Evolutionary conservation across 2,113 vertebrate genomes (phyloP).

Genomic region (Lepus americanus): DNA sequence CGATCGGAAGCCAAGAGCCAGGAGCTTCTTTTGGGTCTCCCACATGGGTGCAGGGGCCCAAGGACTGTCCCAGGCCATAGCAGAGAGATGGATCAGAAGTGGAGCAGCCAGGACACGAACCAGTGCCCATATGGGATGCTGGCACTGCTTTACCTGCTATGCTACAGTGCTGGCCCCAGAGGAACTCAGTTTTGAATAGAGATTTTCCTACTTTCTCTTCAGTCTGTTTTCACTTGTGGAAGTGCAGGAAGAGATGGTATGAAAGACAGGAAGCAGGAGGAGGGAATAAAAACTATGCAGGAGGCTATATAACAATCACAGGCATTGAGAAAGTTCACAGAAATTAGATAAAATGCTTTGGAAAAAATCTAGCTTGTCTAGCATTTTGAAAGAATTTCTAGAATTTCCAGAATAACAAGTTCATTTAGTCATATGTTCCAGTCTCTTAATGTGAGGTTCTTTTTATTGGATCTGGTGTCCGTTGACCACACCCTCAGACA

Average conservation of each 20-base stretch:
- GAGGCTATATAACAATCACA: neutral
- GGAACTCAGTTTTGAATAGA: conserved; percentile 51
- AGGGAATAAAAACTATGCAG: neutral
- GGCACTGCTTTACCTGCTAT: too few species aligned
- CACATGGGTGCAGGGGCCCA: too few species aligned
- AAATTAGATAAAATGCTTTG: conserved; percentile 46
- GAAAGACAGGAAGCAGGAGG: conserved; percentile 49
- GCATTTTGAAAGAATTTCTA: conserved; percentile 71
- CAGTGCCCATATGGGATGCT: too few species aligned
- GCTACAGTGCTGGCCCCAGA: too few species aligned
- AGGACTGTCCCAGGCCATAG: too few species aligned
- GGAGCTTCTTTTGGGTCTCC: too few species aligned
- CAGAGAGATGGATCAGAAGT: too few species aligned
- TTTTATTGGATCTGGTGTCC: neutral
- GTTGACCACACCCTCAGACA: neutral
- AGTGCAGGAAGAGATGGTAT: conserved; percentile 61
- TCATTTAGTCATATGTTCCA: conserved; percentile 22
- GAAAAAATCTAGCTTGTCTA: conserved; percentile 50
- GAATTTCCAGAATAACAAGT: conserved; percentile 64
- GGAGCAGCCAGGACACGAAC: too few species aligned
- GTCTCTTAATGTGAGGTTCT: neutral
- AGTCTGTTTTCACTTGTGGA: conserved; percentile 30
- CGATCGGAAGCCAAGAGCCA: too few species aligned
- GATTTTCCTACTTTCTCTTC: conserved; percentile 19
- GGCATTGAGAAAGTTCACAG: neutral